phyloP scores from a whole-genome alignment of 2,797 vertebrate species.

The Mionectes olivaceus region DNA sequence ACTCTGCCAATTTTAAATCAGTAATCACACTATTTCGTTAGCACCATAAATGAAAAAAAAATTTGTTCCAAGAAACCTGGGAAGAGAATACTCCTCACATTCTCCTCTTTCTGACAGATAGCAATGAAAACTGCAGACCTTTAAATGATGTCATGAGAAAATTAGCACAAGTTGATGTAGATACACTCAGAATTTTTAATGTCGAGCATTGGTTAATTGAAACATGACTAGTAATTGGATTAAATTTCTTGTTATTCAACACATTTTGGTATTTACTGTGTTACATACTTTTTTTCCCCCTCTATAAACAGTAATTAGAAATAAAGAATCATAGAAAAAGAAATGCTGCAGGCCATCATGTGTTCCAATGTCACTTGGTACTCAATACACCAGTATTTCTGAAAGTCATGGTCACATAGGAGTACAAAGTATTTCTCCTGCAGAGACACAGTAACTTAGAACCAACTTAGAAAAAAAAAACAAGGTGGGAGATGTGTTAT shows the following conservation, averaged over 20 bases:
- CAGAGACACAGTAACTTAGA: neutral
- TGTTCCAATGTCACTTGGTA: neutral
- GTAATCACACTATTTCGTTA: neutral
- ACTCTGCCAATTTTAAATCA: neutral
- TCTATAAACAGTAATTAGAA: neutral
- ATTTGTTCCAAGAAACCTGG: neutral
- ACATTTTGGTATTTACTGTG: neutral
- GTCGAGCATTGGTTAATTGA: neutral
- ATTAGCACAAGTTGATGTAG: neutral
- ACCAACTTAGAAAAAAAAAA: neutral
- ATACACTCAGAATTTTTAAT: neutral
- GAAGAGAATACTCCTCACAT: neutral
- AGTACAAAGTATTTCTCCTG: neutral
- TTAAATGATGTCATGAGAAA: neutral
- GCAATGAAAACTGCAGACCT: neutral
- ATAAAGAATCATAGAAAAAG: neutral
- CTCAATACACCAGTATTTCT: rapidly evolving
- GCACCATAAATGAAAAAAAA: neutral
- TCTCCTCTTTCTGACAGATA: neutral
- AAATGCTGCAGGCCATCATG: neutral
- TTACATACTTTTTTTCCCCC: neutral
- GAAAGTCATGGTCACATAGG: neutral
- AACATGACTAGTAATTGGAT: neutral
- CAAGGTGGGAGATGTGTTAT: neutral
- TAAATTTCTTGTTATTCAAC: neutral